Evolutionary conservation across 2,113 vertebrate species (phyloP).

Genomic region (Sylvia atricapilla): DNA sequence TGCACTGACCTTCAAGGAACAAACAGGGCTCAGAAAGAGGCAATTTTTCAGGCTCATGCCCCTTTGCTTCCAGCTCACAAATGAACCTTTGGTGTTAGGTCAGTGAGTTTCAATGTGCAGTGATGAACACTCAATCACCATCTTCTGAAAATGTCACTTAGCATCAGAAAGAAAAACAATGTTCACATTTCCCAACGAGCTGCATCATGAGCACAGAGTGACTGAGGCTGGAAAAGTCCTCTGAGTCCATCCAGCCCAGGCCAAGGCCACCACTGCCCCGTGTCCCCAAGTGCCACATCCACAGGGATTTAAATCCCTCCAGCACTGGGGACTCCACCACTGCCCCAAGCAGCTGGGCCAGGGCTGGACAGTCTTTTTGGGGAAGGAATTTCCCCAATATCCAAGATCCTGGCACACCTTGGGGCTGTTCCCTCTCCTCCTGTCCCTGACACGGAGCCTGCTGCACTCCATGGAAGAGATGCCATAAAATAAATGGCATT

Average conservation of each 20-base stretch:
- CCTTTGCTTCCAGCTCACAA: not conserved
- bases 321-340: accelerated
- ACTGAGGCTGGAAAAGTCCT: not conserved
- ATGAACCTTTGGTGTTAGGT: not conserved
- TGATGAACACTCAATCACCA: not conserved
- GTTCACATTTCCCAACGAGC: not conserved
- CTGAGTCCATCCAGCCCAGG: not conserved
- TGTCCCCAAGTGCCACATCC: not conserved
- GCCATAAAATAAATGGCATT: not conserved
- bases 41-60: not conserved
- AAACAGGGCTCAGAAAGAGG: accelerated
- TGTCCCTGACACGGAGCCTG: accelerated
- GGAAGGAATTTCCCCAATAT: not conserved
- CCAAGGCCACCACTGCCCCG: not conserved
- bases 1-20: not conserved
- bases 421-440: not conserved
- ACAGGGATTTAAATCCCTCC: accelerated
- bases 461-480: not conserved
- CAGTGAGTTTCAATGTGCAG: not conserved
- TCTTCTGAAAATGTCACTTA: not conserved
- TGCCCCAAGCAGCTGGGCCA: not conserved
- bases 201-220: not conserved
- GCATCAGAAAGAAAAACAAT: not conserved
- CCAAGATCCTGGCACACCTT: not conserved
- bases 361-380: accelerated